Evolutionary conservation across 2,113 vertebrate species (phyloP), one percentile per base, ranked within the genome.

Genomic region (Malurus alboscapulatus): DNA sequence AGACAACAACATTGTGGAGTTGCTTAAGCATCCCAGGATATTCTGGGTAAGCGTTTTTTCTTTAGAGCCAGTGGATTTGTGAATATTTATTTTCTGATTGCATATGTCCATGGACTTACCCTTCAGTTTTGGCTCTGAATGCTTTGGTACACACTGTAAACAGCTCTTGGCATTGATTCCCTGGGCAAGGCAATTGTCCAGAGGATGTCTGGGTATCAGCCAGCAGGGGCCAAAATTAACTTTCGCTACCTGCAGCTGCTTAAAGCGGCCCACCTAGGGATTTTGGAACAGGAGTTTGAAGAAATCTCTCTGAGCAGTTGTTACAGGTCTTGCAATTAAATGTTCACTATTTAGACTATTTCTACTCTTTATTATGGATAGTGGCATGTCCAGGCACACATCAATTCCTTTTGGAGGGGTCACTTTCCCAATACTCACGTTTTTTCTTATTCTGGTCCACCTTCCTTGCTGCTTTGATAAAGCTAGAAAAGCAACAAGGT

Each of bases 261-360:
- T 63, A 63, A 12, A 45, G 57, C 17, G 25, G 76, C 86, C 68
- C 48, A 74, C 54, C 14, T 17, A 27, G 36, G 71, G 66, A 84
- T 84, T 92, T 71, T n/a, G 38, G 68, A 88, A 24, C 4, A 36
- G 40, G 11, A 11, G 22, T 82, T 71, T 44, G 36, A 48, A 72
- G 24, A 42, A 67, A 75, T 48, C 6, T 62, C 44, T 72, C 32
- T 3, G 0, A 32, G 27, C 30, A 47, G 50, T 53, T 1, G 0
- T 68, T 72, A 32, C 2, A 74, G 45, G 50, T 27, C 38, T 72
- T 57, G 36, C 29, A 58, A 84, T 87, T 61, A 69, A 93, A 47
- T 1, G 1, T 42, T 72, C 63, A 5, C 25, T 81, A 8, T 40
- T 84, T 16, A 62, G 34, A 54, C 20, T 57, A 6, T 51, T 80